Conservation (phyloP, 2,797 vertebrate species). For the Anas flavirostris region DNA sequence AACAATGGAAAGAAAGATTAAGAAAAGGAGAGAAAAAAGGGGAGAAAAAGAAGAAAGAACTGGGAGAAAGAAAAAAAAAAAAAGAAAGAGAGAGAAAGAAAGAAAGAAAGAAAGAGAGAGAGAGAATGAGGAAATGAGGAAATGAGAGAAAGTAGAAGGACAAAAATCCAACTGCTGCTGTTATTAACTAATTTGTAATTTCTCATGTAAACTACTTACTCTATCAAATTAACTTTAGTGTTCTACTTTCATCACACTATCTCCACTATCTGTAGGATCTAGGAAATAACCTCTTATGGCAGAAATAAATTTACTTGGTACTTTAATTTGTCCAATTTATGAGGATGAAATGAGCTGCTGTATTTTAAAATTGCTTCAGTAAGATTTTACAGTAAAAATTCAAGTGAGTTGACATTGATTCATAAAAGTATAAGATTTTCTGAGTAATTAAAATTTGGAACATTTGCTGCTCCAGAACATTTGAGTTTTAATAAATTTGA, state of each 20-base stretch:
- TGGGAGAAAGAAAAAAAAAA: neutral
- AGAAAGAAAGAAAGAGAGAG: too few species aligned
- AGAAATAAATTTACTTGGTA: neutral
- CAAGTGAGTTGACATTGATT: neutral
- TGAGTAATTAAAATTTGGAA: constrained; percentile 10
- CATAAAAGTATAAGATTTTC: neutral
- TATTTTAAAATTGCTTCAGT: neutral
- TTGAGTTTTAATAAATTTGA: constrained; percentile 13
- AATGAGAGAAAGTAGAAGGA: neutral
- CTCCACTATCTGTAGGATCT: neutral
- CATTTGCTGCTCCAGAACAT: neutral
- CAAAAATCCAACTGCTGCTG: neutral
- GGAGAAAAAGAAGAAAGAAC: neutral
- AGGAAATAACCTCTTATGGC: neutral
- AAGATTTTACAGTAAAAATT: neutral
- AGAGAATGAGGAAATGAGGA: neutral
- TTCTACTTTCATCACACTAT: neutral
- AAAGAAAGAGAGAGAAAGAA: too few species aligned
- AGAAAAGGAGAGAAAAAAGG: neutral
- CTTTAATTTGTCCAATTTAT: neutral
- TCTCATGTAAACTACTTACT: neutral
- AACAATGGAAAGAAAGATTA: neutral
- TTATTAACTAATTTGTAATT: neutral
- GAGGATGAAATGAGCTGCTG: neutral
- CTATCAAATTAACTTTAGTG: neutral